These are phyloP conservation scores for Gastrophryne carolinensis DNA, from an alignment of 2,797 vertebrate genomes.

Conservation along the genomic window DNA sequence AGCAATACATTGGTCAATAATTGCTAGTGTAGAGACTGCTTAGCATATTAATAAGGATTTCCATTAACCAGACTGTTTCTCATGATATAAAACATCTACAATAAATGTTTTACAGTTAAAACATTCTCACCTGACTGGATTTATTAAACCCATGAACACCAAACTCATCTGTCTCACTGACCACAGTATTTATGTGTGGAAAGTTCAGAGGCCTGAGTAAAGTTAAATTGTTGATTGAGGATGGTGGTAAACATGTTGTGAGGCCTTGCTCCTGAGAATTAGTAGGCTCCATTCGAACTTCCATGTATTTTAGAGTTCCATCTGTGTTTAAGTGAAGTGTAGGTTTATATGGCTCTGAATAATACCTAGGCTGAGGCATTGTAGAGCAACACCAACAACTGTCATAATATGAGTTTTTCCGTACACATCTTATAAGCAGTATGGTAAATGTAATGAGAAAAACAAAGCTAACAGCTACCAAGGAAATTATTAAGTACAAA, in stretches of 20 bases:
- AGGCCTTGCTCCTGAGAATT: constrained; percentile 83
- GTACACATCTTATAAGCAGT: constrained; percentile 82
- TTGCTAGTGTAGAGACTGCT: no score
- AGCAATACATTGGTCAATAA: no score
- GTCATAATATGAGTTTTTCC: constrained; percentile 61
- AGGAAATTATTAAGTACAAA: constrained; percentile 88
- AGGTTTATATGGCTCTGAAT: constrained; percentile 84
- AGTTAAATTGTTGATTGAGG: constrained; percentile 80
- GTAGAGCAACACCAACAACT: constrained; percentile 25
- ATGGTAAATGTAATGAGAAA: constrained; percentile 83
- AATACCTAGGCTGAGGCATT: constrained; percentile 64
- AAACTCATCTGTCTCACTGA: background rate
- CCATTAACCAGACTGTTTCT: no score
- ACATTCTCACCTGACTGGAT: constrained; percentile 19
- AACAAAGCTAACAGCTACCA: constrained; percentile 83
- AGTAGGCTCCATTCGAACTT: constrained; percentile 85
- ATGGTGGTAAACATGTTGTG: constrained; percentile 85
- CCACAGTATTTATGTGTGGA: constrained; percentile 58
- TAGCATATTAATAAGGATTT: no score
- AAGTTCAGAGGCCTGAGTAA: constrained; percentile 69
- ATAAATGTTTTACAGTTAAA: no score
- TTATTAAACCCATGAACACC: constrained; percentile 4
- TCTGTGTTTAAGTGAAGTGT: constrained; percentile 90
- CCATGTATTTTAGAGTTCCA: constrained; percentile 94
- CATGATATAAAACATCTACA: no score